phyloP scores from a whole-genome alignment of 2,888 invertebrate species.

The Drosophila meridionalis region DNA sequence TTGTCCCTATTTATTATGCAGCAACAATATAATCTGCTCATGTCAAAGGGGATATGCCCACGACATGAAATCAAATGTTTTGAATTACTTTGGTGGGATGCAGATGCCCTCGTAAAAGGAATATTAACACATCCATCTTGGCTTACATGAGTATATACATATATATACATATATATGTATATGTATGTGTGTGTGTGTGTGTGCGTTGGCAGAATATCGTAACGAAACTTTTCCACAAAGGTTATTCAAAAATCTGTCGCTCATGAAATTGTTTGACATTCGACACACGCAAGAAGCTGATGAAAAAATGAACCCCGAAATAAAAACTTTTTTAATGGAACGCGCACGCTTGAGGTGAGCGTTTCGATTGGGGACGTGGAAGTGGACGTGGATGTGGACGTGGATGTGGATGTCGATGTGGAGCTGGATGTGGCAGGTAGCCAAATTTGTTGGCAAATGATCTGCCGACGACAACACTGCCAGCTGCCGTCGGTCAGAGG shows the following conservation, averaged over 20 bases:
- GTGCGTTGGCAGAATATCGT: constrained; percentile 5
- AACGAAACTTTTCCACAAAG: constrained; percentile 39
- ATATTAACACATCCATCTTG: constrained; percentile 13
- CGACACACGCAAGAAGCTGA: constrained; percentile 46
- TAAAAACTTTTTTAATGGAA: constrained; percentile 59
- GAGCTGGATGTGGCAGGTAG: constrained; percentile 14
- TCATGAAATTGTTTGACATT: constrained; percentile 57
- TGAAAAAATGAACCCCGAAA: constrained; percentile 18
- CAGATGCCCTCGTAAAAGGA: not conserved
- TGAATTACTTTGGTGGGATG: not conserved
- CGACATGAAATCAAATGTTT: constrained; percentile 10
- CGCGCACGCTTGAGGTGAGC: constrained; percentile 16
- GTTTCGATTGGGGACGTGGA: not conserved
- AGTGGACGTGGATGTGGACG: not conserved
- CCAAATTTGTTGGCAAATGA: constrained; percentile 36
- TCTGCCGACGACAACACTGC: constrained; percentile 5
- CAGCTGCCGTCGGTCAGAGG: constrained; percentile 1
- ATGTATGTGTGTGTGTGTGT: not conserved
- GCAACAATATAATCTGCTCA: not conserved
- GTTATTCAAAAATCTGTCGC: constrained; percentile 48
- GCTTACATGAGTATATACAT: not conserved
- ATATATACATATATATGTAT: no score
- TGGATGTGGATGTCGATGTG: not conserved
- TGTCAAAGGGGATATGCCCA: not conserved
- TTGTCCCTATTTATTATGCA: not conserved